phyloP scores from a whole-genome alignment of 1,140 invertebrate genomes.

The Nilaparvata lugens region DNA sequence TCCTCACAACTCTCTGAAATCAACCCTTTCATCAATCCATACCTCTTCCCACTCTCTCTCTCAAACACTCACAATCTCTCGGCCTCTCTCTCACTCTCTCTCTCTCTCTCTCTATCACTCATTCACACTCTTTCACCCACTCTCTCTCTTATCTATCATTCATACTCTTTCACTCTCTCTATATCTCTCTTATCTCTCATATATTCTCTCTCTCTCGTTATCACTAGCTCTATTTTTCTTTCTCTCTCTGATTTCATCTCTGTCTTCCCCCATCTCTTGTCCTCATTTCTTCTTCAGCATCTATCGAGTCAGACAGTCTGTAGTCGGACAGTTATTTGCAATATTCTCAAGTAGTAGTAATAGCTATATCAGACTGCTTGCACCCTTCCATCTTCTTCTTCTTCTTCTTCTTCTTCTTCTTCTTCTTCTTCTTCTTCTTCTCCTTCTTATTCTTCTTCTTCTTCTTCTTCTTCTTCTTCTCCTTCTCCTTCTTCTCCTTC shows the following conservation, averaged over 20 bases:
- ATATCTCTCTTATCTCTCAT: background rate
- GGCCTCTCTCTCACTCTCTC: background rate
- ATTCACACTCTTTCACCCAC: background rate
- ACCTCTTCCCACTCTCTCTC: no score
- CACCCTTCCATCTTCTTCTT: background rate
- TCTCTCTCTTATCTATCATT: background rate
- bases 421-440: background rate
- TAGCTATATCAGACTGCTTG: no score
- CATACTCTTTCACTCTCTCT: background rate
- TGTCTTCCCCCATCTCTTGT: no score
- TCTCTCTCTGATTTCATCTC: no score
- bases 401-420: background rate
- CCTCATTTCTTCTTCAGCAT: no score
- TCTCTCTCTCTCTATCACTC: background rate
- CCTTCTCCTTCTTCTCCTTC: background rate
- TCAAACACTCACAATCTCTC: no score
- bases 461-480: constrained; percentile 1
- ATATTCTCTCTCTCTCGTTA: background rate
- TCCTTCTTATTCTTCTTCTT: background rate
- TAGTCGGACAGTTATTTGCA: no score
- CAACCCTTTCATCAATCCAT: no score
- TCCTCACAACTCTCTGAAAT: no score
- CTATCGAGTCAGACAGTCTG: no score
- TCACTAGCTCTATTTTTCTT: no score
- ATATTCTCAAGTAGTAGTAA: no score